A percentile compares a stretch with the other conserved stretches of the same genome.
Evolutionary conservation across 2,888 invertebrate species (phyloP).

Genomic region (Coleophora deauratella): DNA sequence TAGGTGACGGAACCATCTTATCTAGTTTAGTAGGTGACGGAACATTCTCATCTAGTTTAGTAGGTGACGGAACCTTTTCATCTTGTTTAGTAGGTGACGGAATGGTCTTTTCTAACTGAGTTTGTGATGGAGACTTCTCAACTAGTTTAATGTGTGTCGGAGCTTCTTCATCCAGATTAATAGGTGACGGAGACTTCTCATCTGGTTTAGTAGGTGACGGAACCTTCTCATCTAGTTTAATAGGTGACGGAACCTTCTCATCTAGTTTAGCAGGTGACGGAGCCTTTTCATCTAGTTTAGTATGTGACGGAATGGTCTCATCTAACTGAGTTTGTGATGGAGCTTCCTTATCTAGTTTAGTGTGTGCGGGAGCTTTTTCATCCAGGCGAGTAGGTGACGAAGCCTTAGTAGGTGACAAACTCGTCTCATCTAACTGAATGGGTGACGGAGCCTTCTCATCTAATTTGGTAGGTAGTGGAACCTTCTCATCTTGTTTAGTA

Average conservation of each 20-base stretch:
- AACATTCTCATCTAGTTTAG: neutral
- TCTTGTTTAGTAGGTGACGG: neutral
- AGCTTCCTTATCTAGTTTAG: neutral
- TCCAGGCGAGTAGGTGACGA: too few species aligned
- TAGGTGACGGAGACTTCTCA: neutral
- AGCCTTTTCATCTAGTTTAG: too few species aligned
- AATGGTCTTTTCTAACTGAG: neutral
- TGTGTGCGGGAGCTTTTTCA: constrained; percentile 5
- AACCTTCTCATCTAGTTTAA: neutral
- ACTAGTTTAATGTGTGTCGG: too few species aligned
- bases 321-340: too few species aligned
- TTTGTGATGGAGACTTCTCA: neutral
- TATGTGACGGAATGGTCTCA: too few species aligned
- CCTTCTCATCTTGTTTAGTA: too few species aligned
- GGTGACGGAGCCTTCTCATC: constrained; percentile 9
- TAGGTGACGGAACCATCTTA: neutral
- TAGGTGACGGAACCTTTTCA: constrained; percentile 6
- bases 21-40: neutral
- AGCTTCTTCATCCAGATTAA: neutral
- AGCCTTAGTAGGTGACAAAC: too few species aligned
- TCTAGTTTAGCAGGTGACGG: too few species aligned
- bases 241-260: neutral
- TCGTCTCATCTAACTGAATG: too few species aligned
- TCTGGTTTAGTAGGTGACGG: neutral
- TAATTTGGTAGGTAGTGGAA: too few species aligned